phyloP scores from a whole-genome alignment of 2,797 vertebrate species.

The Aeoliscus strigatus region DNA sequence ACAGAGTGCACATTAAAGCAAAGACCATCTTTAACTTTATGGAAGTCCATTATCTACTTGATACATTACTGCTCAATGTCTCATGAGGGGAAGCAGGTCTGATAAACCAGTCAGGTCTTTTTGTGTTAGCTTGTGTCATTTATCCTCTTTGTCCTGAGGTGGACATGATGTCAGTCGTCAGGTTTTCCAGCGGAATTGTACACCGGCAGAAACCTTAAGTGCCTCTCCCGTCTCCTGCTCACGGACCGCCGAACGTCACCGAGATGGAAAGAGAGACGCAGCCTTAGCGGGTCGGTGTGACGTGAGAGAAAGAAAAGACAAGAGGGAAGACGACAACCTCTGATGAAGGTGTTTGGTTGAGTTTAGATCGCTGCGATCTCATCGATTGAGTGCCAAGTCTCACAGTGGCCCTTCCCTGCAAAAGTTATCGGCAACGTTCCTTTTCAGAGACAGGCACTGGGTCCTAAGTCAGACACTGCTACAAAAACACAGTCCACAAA shows the following conservation, averaged over 20 bases:
- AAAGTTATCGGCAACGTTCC: too few species aligned
- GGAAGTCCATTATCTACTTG: constrained; percentile 66
- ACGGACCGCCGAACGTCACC: constrained; percentile 10
- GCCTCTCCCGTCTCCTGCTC: constrained; percentile 41
- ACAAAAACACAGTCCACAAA: constrained; percentile 7
- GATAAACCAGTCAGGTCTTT: constrained; percentile 25
- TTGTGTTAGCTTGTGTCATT: neutral
- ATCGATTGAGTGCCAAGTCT: too few species aligned
- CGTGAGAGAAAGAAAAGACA: neutral
- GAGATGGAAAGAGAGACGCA: constrained; percentile 16
- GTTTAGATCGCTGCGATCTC: too few species aligned
- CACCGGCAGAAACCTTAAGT: constrained; percentile 33
- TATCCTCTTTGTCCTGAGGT: constrained; percentile 20
- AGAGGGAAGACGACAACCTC: neutral
- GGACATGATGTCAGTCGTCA: constrained; percentile 29
- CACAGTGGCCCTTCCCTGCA: too few species aligned
- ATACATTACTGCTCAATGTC: constrained; percentile 49
- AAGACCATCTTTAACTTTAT: constrained; percentile 56
- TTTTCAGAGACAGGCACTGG: too few species aligned
- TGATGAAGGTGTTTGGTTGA: neutral
- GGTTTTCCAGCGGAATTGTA: constrained; percentile 58
- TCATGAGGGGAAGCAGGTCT: constrained; percentile 51
- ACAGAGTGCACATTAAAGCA: constrained; percentile 48
- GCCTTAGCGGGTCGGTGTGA: constrained; percentile 6
- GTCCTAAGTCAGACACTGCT: too few species aligned